phyloP scores from a whole-genome alignment of 23 tunicate species.

The Pegea sp. region DNA sequence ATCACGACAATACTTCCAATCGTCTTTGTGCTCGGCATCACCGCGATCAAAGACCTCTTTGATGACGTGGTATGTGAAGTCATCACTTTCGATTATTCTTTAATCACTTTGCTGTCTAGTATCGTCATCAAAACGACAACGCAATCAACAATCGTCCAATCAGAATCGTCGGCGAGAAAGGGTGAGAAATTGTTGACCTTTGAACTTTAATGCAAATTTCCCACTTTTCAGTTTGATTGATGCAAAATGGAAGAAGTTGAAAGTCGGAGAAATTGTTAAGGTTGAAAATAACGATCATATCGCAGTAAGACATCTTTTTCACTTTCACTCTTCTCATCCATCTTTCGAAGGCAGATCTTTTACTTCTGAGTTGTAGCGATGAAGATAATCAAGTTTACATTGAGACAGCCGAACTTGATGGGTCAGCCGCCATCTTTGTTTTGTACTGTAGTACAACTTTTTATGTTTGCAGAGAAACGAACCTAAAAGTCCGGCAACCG shows the following conservation, averaged over 20 bases:
- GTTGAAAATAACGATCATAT: constrained; percentile 65
- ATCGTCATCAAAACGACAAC: background rate
- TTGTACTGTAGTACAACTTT: background rate
- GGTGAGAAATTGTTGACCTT: background rate
- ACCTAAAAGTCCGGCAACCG: constrained; percentile 80
- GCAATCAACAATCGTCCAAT: background rate
- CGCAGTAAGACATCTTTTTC: constrained; percentile 25
- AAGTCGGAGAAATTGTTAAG: constrained; percentile 70
- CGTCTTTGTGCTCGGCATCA: constrained; percentile 61
- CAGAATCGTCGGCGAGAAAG: background rate
- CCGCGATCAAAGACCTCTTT: constrained; percentile 80
- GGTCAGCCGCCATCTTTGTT: constrained; percentile 22
- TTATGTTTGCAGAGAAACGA: constrained; percentile 54
- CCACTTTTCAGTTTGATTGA: constrained; percentile 19
- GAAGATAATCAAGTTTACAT: constrained; percentile 74
- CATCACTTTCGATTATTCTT: background rate
- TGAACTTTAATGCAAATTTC: background rate
- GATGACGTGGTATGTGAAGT: constrained; percentile 62
- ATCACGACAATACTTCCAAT: constrained; percentile 83
- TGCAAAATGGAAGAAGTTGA: constrained; percentile 54
- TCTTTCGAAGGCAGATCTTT: constrained; percentile 55
- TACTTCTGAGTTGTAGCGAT: constrained; percentile 69
- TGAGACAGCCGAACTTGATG: constrained; percentile 99
- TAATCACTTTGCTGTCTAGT: background rate
- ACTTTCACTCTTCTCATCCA: too few relatives aligned